These are phyloP conservation scores for Gibbula magus DNA, from an alignment of 2,888 invertebrate genomes.

Conservation along the genomic window DNA sequence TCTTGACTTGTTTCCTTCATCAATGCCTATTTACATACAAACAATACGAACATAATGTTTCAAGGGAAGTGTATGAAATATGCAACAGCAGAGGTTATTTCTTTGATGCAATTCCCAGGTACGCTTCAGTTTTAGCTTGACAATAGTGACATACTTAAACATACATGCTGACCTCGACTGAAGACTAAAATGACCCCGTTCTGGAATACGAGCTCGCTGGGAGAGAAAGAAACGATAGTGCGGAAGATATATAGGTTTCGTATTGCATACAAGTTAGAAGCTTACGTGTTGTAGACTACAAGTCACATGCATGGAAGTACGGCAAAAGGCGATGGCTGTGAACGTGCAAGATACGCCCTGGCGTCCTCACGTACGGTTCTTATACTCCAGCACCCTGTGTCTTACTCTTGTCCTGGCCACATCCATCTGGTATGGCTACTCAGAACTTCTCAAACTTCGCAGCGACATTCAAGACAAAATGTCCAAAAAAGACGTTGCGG, in stretches of 20 bases:
- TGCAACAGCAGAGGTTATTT: too few species aligned
- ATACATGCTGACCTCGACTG: too few species aligned
- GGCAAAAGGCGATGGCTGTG: background rate
- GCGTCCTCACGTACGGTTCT: conserved; percentile 14
- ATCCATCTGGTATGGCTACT: conserved; percentile 6
- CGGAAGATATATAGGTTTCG: background rate
- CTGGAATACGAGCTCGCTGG: too few species aligned
- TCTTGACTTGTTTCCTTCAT: too few species aligned
- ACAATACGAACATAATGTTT: too few species aligned
- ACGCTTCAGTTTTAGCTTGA: too few species aligned
- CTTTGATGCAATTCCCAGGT: too few species aligned
- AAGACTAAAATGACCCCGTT: too few species aligned
- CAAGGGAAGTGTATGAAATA: too few species aligned
- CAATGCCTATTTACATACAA: too few species aligned
- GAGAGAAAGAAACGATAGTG: too few species aligned
- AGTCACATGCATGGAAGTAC: conserved; percentile 7
- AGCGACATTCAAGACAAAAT: conserved; percentile 10
- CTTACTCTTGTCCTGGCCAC: conserved; percentile 5
- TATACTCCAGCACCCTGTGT: conserved; percentile 14
- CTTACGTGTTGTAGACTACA: background rate
- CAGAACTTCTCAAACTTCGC: conserved; percentile 17
- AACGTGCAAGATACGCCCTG: background rate
- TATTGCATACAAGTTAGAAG: background rate
- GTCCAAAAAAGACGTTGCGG: background rate
- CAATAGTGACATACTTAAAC: too few species aligned